Conservation (phyloP, 2,797 vertebrate genomes). For the Tauraco hartlaubi region DNA sequence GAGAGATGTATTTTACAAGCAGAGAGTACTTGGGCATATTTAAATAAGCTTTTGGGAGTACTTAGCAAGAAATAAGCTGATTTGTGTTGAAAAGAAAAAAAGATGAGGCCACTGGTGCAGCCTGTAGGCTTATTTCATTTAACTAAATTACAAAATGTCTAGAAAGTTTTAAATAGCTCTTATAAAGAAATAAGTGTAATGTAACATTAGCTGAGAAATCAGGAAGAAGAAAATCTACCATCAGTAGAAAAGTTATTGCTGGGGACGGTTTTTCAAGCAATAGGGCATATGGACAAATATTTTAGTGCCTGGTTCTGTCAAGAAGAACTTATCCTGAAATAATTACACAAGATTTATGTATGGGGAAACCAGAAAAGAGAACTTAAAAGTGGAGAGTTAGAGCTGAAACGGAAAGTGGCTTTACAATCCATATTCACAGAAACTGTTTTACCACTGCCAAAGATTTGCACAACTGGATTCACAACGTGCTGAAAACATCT, state of each 20-base stretch:
- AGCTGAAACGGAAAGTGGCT: neutral
- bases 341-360: neutral
- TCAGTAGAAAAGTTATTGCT: neutral
- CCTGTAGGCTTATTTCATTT: neutral
- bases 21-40: neutral
- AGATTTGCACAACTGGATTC: neutral
- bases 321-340: neutral
- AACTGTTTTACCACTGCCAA: neutral
- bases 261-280: neutral
- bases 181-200: neutral
- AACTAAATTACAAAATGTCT: neutral
- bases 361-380: neutral
- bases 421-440: neutral
- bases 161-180: neutral
- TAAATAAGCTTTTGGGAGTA: neutral
- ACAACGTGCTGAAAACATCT: neutral
- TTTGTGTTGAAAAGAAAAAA: neutral
- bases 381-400: neutral
- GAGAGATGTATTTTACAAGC: neutral
- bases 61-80: neutral
- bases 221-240: neutral
- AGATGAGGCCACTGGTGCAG: neutral
- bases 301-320: neutral
- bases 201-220: neutral
- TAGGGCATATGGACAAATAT: neutral